Conservation (phyloP, 2,888 invertebrate species). For the Lissocephala sabroskyi region DNA sequence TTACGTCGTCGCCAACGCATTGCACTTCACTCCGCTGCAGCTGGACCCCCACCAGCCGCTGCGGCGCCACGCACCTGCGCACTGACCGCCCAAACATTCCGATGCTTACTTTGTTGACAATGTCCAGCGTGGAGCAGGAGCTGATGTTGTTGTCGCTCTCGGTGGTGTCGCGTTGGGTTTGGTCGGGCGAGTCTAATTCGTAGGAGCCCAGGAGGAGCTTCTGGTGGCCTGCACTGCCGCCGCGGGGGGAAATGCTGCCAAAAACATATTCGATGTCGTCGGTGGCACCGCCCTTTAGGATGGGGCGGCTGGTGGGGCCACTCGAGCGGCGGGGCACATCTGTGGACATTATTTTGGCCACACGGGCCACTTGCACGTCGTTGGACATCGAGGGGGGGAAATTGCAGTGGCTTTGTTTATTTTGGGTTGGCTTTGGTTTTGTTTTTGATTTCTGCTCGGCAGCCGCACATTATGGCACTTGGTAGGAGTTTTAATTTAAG, state of each 20-base stretch:
- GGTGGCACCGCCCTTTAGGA: constrained; percentile 21
- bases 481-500: constrained; percentile 7
- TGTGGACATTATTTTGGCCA: constrained; percentile 54
- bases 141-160: constrained; percentile 72
- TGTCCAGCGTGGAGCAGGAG: constrained; percentile 71
- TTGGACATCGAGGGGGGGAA: constrained; percentile 48
- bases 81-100: constrained; percentile 23
- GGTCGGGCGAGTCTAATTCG: constrained; percentile 58
- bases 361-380: constrained; percentile 67
- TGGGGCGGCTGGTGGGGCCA: constrained; percentile 27
- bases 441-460: constrained; percentile 31
- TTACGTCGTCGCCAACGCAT: constrained; percentile 47
- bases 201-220: constrained; percentile 29
- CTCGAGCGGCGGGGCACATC: constrained; percentile 30
- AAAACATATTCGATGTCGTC: constrained; percentile 62
- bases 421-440: constrained; percentile 11
- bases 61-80: constrained; percentile 52
- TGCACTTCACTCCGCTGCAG: constrained; percentile 40
- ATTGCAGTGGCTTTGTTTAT: constrained; percentile 11
- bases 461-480: constrained; percentile 28
- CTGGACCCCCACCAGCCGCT: constrained; percentile 35
- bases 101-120: constrained; percentile 69
- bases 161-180: constrained; percentile 66
- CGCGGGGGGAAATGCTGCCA: constrained; percentile 67
- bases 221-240: constrained; percentile 28